Evolutionary conservation across 2,113 vertebrate genomes (phyloP), one percentile per base, ranked within the genome.

Genomic region (Anolis carolinensis): DNA sequence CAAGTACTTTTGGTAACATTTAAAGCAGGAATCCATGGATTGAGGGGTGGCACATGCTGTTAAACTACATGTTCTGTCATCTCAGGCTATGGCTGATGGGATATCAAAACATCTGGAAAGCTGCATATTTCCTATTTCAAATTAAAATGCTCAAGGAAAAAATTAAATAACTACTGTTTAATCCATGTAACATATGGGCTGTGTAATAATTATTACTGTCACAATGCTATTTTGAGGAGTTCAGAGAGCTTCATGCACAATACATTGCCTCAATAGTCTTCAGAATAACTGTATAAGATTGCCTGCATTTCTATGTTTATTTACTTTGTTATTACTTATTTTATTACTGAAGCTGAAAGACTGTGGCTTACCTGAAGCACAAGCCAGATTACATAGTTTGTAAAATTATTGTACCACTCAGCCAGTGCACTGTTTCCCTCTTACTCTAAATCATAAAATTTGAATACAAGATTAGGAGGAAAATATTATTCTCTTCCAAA

Each of bases 1-100:
- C 62, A 89, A 87, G 88, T 44, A 10, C 4, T 78, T 90, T 85
- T 82, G 27, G 48, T 78, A 50, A 39, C 82, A 65, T 36, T 36
- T 50, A 67, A 50, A 86, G 23, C 59, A 73, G 7, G 87, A 85
- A 7, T 3, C 11, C 6, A 7, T 3, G 27, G 30, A 68, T 30
- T 68, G 27, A 68, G 7, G 6, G 65, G 30, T 27, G 10, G 25
- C 8, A 39, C 32, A 59, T 1, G 13, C 18, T 34, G 75, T 4
- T 84, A n/a, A 87, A 25, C 13, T 2, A 52, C 65, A 68, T 11
- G 8, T 68, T 11, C 65, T 30, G 30, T 68, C 65, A 68, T 68
- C 27, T 27, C 27, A 30, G 62, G 11, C 25, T 30, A 10, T 30
- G 27, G 27, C 25, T 68, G 65, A 27, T 68, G 23, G 23, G 27